These are phyloP conservation scores for Chydorus sphaericus DNA, from an alignment of 2,888 invertebrate genomes.

Conservation along the genomic window DNA sequence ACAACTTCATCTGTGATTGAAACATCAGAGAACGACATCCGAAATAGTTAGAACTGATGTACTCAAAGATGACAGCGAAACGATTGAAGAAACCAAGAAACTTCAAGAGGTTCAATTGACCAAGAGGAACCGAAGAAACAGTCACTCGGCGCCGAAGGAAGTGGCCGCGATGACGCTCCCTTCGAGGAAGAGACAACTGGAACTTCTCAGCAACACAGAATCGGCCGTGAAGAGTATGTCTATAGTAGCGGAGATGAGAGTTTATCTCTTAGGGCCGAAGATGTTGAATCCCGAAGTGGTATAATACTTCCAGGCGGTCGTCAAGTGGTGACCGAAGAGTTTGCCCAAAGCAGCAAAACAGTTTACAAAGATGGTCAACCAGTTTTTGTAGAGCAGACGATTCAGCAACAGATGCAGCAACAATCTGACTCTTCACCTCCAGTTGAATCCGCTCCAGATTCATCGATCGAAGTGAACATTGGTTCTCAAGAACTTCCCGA, in stretches of 20 bases:
- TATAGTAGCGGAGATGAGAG: constrained; percentile 17
- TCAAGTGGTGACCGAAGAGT: constrained; percentile 7
- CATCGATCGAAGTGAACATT: constrained; percentile 23
- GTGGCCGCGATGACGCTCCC: neutral
- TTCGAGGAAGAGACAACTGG: neutral
- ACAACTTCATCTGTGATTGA: too few relatives aligned
- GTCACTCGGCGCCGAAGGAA: constrained; percentile 1
- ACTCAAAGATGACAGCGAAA: neutral
- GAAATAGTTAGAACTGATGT: neutral
- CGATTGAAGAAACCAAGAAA: neutral
- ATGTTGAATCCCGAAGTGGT: neutral
- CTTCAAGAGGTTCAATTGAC: constrained; percentile 7
- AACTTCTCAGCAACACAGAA: neutral
- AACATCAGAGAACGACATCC: constrained; percentile 3
- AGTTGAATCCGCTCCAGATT: constrained; percentile 1
- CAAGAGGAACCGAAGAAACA: constrained; percentile 1
- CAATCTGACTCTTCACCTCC: neutral
- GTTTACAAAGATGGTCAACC: constrained; percentile 13
- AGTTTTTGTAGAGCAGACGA: constrained; percentile 11
- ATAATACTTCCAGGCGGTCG: constrained; percentile 5
- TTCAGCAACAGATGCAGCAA: neutral
- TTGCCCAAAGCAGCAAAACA: constrained; percentile 1
- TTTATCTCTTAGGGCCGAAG: constrained; percentile 9
- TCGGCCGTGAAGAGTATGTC: constrained; percentile 18
- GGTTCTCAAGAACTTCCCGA: constrained; percentile 35